Percentiles rank a stretch among this genome's conserved stretches.
Conservation (phyloP, 2,888 invertebrate species). For the Polydrusus cervinus region DNA sequence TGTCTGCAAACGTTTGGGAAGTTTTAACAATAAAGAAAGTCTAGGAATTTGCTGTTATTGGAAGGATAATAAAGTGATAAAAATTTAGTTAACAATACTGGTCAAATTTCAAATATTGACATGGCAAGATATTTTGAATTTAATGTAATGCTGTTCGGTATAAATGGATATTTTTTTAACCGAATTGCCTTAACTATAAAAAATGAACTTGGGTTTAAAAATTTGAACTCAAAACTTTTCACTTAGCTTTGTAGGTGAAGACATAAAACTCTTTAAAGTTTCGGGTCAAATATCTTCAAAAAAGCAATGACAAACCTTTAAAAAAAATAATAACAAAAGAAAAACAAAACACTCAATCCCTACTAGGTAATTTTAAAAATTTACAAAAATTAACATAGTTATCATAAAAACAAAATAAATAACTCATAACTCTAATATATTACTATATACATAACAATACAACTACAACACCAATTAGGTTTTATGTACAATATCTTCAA, state of each 20-base stretch:
- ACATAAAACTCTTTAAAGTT: neutral
- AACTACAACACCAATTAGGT: constrained; percentile 70
- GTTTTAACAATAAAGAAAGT: neutral
- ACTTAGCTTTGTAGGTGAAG: neutral
- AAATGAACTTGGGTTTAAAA: neutral
- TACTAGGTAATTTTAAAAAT: constrained; percentile 66
- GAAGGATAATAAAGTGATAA: neutral
- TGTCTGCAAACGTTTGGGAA: neutral
- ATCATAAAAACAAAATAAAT: constrained; percentile 66
- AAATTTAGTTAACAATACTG: constrained; percentile 32
- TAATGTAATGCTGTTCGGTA: neutral
- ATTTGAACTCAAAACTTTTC: neutral
- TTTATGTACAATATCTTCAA: constrained; percentile 59
- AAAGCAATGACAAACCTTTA: constrained; percentile 15
- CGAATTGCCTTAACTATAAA: neutral
- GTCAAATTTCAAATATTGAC: constrained; percentile 14
- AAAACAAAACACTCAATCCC: constrained; percentile 44
- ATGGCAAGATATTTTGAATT: neutral
- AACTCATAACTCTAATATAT: constrained; percentile 67
- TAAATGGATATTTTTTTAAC: neutral
- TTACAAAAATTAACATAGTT: constrained; percentile 63
- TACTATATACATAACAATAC: constrained; percentile 72
- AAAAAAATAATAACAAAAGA: constrained; percentile 34
- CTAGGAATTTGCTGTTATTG: no score
- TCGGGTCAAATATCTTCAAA: constrained; percentile 13